Evolutionary conservation across 2,888 invertebrate genomes (phyloP), one percentile per base, ranked within the genome.

Genomic region (Netelia inedita): DNA sequence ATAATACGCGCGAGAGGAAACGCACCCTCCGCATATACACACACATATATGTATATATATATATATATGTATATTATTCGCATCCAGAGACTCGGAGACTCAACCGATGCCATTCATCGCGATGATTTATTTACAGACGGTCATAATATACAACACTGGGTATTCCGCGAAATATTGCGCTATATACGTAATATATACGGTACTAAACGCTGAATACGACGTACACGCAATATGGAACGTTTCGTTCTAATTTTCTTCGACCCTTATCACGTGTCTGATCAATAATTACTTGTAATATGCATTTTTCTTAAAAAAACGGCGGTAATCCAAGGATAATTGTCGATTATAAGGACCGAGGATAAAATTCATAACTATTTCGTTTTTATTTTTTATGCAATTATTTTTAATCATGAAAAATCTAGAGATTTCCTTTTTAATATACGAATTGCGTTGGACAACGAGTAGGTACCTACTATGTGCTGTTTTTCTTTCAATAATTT

Each of bases 101-200:
- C 72, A 61, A 83, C 63, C 76, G 59, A 78, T 73, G 76, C 76
- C 75, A 84, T 84, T 83, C 83, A 72, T 74, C 79, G 72, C 82
- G 57, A 76, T 76, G 76, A 82, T 83, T 83, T 83, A 83, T 83
- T 79, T 83, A 79, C 78, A 53, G 69, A 79, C 79, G 63, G 71
- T 69, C 69, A 71, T 83, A 65, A 23, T 53, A 71, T 63, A 63
- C 71, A 57, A 65, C 69, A 71, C 35, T 65, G 61, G 23, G 63
- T 23, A 57, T 55, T 55, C 28, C 74, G 50, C 50, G 28, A 23
- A 50, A 46, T 69, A 46, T 46, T 46, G 11, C 14, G 2, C 2
- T 19, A 50, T 68, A 14, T 19, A n/a, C 21, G n/a, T 50, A 14
- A 46, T 46, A 46, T 46, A 50, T 50, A 50, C 21, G 43, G 46